Evolutionary conservation across 2,888 invertebrate species (phyloP).

Genomic region (Cheilosia urbana): DNA sequence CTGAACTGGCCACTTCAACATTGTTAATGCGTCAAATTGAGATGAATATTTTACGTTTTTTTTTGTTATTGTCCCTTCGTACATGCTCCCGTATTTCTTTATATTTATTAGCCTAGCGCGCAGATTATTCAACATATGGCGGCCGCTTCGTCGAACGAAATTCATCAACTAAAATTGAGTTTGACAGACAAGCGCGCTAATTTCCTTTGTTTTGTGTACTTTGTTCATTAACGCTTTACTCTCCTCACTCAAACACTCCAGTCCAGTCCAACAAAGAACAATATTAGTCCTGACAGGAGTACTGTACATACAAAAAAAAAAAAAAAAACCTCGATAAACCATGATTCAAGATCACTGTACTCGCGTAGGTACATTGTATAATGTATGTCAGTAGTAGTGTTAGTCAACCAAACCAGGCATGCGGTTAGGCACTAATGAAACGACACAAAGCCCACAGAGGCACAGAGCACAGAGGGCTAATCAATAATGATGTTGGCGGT

Average conservation of each 20-base stretch:
- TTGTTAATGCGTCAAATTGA: constrained; percentile 36
- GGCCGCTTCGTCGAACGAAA: constrained; percentile 28
- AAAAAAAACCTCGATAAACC: constrained; percentile 22
- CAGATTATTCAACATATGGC: constrained; percentile 60
- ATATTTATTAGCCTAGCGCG: constrained; percentile 68
- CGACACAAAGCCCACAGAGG: constrained; percentile 36
- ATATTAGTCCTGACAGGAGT: constrained; percentile 39
- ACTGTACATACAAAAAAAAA: constrained; percentile 18
- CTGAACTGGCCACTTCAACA: constrained; percentile 66
- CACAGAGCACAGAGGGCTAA: constrained; percentile 69
- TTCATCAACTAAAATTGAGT: constrained; percentile 76
- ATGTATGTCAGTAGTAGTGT: constrained; percentile 9
- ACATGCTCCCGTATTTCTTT: constrained; percentile 30
- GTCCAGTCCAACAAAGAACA: constrained; percentile 51
- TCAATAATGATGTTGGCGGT: constrained; percentile 65
- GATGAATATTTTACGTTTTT: constrained; percentile 1
- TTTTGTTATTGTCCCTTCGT: constrained; percentile 17
- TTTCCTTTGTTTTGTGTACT: constrained; percentile 73
- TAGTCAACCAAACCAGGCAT: constrained; percentile 6
- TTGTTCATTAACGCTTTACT: constrained; percentile 72
- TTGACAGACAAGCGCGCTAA: constrained; percentile 78
- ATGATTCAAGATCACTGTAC: constrained; percentile 20
- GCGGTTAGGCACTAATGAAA: constrained; percentile 39
- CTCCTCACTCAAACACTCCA: constrained; percentile 58
- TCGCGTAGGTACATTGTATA: constrained; percentile 12